Evolutionary conservation across 1,140 invertebrate species (phyloP), one percentile per base, ranked within the genome.

Genomic region (Drosophila serrata): DNA sequence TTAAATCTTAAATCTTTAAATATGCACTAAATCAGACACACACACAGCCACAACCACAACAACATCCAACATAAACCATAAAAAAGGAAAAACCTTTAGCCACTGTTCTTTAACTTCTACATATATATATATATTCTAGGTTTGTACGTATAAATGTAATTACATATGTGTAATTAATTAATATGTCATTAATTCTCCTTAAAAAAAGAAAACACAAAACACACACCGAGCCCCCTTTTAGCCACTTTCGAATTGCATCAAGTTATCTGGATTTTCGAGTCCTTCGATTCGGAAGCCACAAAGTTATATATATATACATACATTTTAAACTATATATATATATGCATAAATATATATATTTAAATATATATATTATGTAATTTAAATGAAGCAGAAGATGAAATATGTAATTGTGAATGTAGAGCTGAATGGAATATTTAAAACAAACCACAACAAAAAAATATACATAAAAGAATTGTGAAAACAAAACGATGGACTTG

Each of bases 341-440:
- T 53, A 53, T 53, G 49, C 67, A 87, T 81, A 67, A 60, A 63
- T 87, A 87, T 88, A 88, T 87, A 88, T 87, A 79, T 85, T 74
- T 73, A 63, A 72, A 49, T 70, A 80, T 69, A 75, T 69, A 75
- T 69, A 78, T 82, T 82, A 68, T 86, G 82, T 88, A 88, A 88
- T 88, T 88, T 76, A 82, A 82, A 67, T 62, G 69, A 55, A 45
- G 42, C 42, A 22, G 63, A 53, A 79, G 61, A 75, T 39, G 51
- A 88, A 88, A 75, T 85, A 88, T 88, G 85, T 90, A 88, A 90
- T 88, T 88, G 85, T 88, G 87, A 88, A 90, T 88, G 85, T 88
- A 88, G 85, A 88, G 85, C 85, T 88, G 85, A 88, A 90, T 75
- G 85, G 84, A 84, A 81, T 84, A 90, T 84, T 84, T 64, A 88